Base-by-base conservation (phyloP, 2,797 vertebrate genomes). In the Toxotes lorentzi region DNA sequence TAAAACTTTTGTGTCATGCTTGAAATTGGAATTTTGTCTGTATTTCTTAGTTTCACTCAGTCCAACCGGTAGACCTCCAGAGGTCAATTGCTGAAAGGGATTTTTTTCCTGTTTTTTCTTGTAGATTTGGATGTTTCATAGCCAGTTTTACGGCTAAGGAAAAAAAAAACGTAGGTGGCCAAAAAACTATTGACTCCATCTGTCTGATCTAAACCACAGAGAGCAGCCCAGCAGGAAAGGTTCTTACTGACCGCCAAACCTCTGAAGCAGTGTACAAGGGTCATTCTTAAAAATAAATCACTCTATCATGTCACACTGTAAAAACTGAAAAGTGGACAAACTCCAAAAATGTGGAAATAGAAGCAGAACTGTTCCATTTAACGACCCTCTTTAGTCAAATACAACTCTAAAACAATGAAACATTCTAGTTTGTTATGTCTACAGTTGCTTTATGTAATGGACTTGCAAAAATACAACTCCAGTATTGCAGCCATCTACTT, bases 181-280 rank as follows among this genome's bases (percentile, higher is more conserved):
- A 88, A 83, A 79, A 80, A 82, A 23, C n/a, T 23, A 74, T 63
- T 35, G 58, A 58, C 64, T 84, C 83, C 74, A 62, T 82, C 74
- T 86, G 72, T 70, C 48, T 67, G 48, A 80, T 73, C 24, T 19
- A n/a, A 79, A 74, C 47, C 14, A 35, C 56, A 63, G 19, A 9
- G 48, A 16, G 5, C 6, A 73, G 66, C 24, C 35, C 64, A 76
- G 43, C 23, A 72, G 51, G 50, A 70, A 64, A 65, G 5, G 34
- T 60, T 81, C 32, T 66, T 17, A 47, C 21, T 56, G 47, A 32
- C 8, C 1, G 58, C 64, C 76, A 78, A 78, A 65, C 30, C 50
- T 77, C 60, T 56, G 12, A 72, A 77, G 40, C 30, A 3, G 67
- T 53, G 54, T 38, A 62, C 35, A 64, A 34, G 23, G 57, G 27